phyloP scores from a whole-genome alignment of 2,888 invertebrate species.

The Pyralis farinalis region DNA sequence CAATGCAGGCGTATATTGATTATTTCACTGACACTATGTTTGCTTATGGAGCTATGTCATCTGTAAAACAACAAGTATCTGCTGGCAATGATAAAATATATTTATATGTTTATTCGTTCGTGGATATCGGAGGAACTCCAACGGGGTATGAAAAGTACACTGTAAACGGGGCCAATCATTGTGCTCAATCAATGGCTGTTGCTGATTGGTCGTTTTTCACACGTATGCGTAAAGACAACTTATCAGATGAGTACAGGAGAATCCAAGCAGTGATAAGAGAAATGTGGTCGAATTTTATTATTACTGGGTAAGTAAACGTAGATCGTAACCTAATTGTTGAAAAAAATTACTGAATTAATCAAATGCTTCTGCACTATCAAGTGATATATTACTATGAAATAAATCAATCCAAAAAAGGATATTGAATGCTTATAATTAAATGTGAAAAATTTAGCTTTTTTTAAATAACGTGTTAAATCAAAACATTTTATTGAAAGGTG shows the following conservation, averaged over 20 bases:
- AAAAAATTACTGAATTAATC: no score
- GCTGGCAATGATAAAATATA: constrained; percentile 41
- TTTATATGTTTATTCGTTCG: constrained; percentile 43
- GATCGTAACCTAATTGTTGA: no score
- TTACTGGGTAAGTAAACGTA: constrained; percentile 17
- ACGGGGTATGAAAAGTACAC: constrained; percentile 22
- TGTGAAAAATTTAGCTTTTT: no score
- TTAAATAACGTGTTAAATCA: no score
- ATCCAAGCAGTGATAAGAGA: constrained; percentile 27
- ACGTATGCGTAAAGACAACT: constrained; percentile 4
- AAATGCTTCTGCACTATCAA: no score
- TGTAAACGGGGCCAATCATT: constrained; percentile 32
- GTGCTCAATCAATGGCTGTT: constrained; percentile 28
- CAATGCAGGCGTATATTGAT: constrained; percentile 34
- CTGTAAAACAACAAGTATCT: constrained; percentile 29
- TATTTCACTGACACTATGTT: constrained; percentile 51
- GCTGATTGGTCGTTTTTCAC: constrained; percentile 12
- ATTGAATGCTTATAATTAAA: no score
- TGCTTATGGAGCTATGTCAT: constrained; percentile 19
- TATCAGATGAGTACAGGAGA: constrained; percentile 20
- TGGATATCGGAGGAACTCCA: constrained; percentile 23
- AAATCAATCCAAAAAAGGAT: no score
- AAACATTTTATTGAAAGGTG: no score
- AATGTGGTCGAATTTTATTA: constrained; percentile 42
- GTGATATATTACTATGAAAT: no score